Percentiles rank a stretch among this genome's conserved stretches.
These are phyloP conservation scores for Corvus cornix DNA, from an alignment of 2,113 vertebrate species.

Conservation along the genomic window DNA sequence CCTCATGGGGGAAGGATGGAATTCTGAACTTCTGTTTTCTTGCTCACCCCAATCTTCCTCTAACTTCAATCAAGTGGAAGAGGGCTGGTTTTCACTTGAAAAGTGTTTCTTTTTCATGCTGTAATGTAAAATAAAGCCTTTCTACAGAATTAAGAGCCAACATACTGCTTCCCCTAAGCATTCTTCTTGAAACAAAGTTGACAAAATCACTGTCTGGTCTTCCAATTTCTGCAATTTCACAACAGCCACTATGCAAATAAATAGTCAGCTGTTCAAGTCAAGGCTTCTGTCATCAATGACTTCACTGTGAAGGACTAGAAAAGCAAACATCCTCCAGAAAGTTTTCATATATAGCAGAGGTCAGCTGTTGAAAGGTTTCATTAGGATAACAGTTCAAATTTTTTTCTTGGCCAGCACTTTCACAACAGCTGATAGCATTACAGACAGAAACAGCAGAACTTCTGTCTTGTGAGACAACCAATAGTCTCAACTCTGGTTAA, in stretches of 20 bases:
- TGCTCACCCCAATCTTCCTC: not conserved
- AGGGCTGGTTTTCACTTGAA: not conserved
- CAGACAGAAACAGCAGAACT: not conserved
- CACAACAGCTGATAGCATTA: not conserved
- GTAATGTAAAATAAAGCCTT: not conserved
- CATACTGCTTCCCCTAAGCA: not conserved
- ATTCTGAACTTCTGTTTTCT: not conserved
- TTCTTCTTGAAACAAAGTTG: not conserved
- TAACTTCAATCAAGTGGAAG: not conserved
- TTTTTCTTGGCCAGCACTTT: not conserved
- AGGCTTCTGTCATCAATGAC: not conserved
- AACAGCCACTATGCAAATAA: slow-evolving; percentile 6
- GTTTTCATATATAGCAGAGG: not conserved
- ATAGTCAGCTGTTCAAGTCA: not conserved
- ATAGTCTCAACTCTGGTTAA: not conserved
- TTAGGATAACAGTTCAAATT: not conserved
- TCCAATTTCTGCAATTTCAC: not conserved
- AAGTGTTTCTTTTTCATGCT: not conserved
- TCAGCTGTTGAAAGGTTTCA: not conserved
- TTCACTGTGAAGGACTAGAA: not conserved
- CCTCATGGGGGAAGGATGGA: not conserved
- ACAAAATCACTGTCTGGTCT: not conserved
- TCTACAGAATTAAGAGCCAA: not conserved
- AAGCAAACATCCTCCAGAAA: slow-evolving; percentile 3
- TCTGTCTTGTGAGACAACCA: not conserved